Percentiles rank a stretch among this genome's conserved stretches.
Conservation (phyloP, 1,140 invertebrate species). For the Choristoneura fumiferana region DNA sequence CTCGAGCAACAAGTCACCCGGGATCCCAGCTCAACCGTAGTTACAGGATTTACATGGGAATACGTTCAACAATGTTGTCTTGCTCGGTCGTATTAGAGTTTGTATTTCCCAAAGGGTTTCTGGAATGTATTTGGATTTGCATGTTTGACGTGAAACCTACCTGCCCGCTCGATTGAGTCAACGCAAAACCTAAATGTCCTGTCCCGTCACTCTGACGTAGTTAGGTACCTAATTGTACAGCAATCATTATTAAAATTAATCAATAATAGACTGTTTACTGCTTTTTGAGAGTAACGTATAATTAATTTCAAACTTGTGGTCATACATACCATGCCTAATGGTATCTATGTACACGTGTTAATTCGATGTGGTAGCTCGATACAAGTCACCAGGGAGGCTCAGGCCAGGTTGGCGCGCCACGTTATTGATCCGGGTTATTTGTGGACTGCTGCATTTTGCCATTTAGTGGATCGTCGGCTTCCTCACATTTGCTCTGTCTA, state of each 20-base stretch:
- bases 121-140: conserved; percentile 44
- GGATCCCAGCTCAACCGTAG: conserved; percentile 45
- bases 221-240: no score
- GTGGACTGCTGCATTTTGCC: conserved; percentile 37
- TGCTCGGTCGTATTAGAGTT: conserved; percentile 45
- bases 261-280: no score
- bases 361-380: not conserved
- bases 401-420: conserved; percentile 24
- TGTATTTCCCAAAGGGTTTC: conserved; percentile 53
- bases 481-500: conserved; percentile 21
- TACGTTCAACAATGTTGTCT: conserved; percentile 63
- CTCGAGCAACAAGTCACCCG: conserved; percentile 36
- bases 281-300: no score
- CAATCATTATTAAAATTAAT: no score
- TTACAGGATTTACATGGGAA: conserved; percentile 61
- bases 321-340: no score
- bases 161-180: not conserved
- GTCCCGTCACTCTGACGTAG: no score
- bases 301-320: no score
- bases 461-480: conserved; percentile 17
- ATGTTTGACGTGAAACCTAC: conserved; percentile 24
- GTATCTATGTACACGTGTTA: conserved; percentile 1
- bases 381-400: conserved; percentile 20
- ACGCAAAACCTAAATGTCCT: not conserved
- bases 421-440: conserved; percentile 60